Base-by-base conservation (phyloP, 2,888 invertebrate genomes). In the Pristionchus exspectatus region DNA sequence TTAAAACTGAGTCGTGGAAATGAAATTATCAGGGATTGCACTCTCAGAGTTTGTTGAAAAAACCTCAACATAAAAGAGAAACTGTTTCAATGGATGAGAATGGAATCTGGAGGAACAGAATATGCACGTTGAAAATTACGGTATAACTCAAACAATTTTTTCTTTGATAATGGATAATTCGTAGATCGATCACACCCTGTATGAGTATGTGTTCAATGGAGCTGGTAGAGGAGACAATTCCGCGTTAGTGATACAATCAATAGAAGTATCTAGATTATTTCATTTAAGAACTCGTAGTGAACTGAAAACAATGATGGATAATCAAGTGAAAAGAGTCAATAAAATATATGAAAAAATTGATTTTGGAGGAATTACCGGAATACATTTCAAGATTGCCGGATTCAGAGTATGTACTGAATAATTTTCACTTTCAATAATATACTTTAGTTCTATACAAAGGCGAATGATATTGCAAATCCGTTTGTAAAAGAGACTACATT, bases 321-420 rank as follows among this genome's bases (percentile, higher is more conserved):
- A 9, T 24, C 74, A 77, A 44, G 21, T 77, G 7, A 12, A 72
- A 21, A 1, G 2, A 33, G 74, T 77, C n/a, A 77, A 77, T 16
- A 38, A 44, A 1, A 77, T 77, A 10, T 77, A 77, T 24, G 4
- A 12, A 24, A 16, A 16, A 24, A 77, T 77, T 21, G 74, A 77
- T 77, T 77, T 77, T 24, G 74, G 44, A 44, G 74, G 74, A 77
- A 77, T 77, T 16, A 38, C 18, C 9, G 74, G 74, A 44, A 44
- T 77, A 10, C 9, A 44, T 18, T 77, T 77, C 74, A 77, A 77
- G 38, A 77, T 77, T 77, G 74, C 44, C 0, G 74, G 30, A 24
- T 24, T 77, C 44, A 77, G 38, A 44, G 74, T 77, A 21, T 21
- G n/a, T n/a, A 44, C 44, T 9, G 0, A 38, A 5, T 24, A 7